A percentile compares a stretch with the other conserved stretches of the same genome.
These are phyloP conservation scores for Pachycephus smyrnensis DNA, from an alignment of 2,888 invertebrate genomes.

Conservation along the genomic window DNA sequence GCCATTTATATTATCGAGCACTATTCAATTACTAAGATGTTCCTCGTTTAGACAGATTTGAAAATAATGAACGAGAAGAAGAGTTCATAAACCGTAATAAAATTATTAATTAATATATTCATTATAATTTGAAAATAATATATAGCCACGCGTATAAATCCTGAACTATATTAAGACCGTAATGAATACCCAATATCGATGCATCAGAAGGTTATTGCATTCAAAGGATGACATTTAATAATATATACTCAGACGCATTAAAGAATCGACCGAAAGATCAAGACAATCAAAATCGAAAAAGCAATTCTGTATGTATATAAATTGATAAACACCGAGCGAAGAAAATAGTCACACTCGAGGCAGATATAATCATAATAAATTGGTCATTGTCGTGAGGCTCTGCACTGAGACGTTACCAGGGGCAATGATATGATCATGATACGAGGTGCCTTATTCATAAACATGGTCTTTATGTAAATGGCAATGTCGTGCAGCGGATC, in stretches of 20 bases:
- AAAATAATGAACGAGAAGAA: no score
- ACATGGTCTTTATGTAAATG: conserved; percentile 28
- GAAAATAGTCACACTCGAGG: neutral
- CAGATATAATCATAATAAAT: neutral
- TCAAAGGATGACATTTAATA: neutral
- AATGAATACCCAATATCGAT: neutral
- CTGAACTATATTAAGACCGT: neutral
- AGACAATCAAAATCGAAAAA: neutral
- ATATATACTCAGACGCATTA: neutral
- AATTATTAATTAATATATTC: no score
- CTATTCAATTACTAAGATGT: neutral
- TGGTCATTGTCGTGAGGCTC: neutral
- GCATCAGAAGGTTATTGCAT: neutral
- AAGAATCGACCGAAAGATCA: neutral
- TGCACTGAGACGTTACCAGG: neutral
- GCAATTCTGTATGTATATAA: neutral
- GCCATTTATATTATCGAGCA: neutral
- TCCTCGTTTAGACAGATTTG: neutral
- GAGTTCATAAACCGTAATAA: no score
- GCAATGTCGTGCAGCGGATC: neutral
- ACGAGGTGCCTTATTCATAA: conserved; percentile 36
- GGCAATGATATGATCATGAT: conserved; percentile 18
- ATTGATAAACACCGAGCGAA: neutral
- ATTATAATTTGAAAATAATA: neutral
- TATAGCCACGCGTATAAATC: neutral